Evolutionary conservation across 2,113 vertebrate genomes (phyloP).

Genomic region (Oncorhynchus keta): DNA sequence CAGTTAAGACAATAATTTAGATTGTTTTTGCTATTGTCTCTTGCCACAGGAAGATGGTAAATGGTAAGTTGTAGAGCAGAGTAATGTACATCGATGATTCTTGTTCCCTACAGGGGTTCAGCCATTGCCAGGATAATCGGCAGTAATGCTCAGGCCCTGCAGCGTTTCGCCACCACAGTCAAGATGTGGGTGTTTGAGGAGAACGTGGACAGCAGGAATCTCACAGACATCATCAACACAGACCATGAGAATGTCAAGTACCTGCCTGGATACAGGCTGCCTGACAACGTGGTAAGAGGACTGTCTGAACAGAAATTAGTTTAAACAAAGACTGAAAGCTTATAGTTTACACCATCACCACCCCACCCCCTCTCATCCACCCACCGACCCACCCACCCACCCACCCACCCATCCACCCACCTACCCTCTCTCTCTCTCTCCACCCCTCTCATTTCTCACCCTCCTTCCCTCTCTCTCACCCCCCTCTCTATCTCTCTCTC

Average conservation of each 20-base stretch:
- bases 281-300: constrained; percentile 89
- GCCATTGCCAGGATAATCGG: constrained; percentile 90
- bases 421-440: too few relatives aligned
- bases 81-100: not conserved
- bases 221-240: constrained; percentile 90
- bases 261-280: constrained; percentile 89
- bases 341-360: too few relatives aligned
- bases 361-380: not conserved
- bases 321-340: not conserved
- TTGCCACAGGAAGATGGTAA: not conserved
- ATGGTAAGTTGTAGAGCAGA: not conserved
- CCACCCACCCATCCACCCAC: not conserved
- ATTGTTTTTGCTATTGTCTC: too few relatives aligned
- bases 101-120: constrained; percentile 80
- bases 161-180: constrained; percentile 83
- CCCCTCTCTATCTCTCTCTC: not conserved
- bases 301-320: not conserved
- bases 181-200: constrained; percentile 97
- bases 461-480: not conserved
- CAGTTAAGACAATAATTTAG: not conserved
- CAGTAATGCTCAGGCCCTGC: constrained; percentile 78
- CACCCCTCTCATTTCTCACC: not conserved
- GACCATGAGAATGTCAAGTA: constrained; percentile 94
- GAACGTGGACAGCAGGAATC: constrained; percentile 82
- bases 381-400: not conserved